These are phyloP conservation scores for Caerostris extrusa DNA, from an alignment of 1,140 invertebrate genomes.

Conservation along the genomic window DNA sequence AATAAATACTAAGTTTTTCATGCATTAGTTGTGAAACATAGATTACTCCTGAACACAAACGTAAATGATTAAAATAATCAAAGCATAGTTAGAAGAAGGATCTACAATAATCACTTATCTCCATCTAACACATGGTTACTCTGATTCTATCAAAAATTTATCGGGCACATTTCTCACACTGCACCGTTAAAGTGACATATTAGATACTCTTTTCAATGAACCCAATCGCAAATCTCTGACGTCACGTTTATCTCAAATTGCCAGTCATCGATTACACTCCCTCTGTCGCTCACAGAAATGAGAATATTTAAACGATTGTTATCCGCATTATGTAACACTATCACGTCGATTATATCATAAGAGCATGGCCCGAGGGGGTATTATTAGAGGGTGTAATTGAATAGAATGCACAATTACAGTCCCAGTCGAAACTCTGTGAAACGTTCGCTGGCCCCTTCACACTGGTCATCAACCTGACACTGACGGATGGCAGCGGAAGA, in stretches of 20 bases:
- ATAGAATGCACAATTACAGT: constrained; percentile 35
- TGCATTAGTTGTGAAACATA: no score
- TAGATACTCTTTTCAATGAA: constrained; percentile 3
- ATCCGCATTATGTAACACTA: constrained; percentile 48
- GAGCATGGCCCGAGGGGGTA: constrained; percentile 12
- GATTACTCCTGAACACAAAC: no score
- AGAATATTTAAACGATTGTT: constrained; percentile 48
- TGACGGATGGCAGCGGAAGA: constrained; percentile 33
- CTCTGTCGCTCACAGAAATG: neutral
- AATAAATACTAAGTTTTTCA: neutral
- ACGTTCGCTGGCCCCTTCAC: constrained; percentile 16
- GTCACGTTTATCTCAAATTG: constrained; percentile 34
- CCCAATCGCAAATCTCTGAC: neutral
- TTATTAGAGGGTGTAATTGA: constrained; percentile 41
- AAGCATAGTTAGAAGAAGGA: no score
- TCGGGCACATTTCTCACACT: neutral
- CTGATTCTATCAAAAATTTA: neutral
- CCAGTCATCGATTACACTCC: neutral
- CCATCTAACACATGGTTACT: neutral
- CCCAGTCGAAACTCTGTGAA: constrained; percentile 30
- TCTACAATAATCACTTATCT: neutral
- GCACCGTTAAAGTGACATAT: neutral
- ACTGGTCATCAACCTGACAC: constrained; percentile 29
- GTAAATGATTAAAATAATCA: no score
- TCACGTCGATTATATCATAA: constrained; percentile 54